A percentile compares a stretch with the other conserved stretches of the same genome.
These are phyloP conservation scores for Xyrauchen texanus DNA, from an alignment of 2,113 vertebrate genomes.

Conservation along the genomic window DNA sequence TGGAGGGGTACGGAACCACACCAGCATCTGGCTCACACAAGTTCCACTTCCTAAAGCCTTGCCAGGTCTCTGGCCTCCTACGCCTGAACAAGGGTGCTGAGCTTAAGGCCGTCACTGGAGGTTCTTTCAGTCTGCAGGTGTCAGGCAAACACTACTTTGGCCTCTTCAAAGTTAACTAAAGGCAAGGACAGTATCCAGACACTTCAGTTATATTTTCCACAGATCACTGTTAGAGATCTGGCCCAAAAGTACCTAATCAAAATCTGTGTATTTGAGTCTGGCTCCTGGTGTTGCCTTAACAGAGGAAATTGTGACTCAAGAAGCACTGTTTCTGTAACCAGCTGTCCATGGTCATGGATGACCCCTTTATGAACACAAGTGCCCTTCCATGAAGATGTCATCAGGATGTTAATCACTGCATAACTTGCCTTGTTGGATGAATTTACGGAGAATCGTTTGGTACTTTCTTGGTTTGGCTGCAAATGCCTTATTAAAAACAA, in stretches of 20 bases:
- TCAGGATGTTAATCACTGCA: conserved; percentile 20
- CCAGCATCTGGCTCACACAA: conserved; percentile 74
- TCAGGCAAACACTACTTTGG: conserved; percentile 86
- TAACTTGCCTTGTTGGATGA: conserved; percentile 33
- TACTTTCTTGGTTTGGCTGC: conserved; percentile 14
- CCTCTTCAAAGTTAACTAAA: conserved; percentile 86
- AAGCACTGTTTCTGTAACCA: conserved; percentile 28
- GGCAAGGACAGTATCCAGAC: neutral
- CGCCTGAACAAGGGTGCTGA: conserved; percentile 75
- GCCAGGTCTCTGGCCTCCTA: conserved; percentile 86
- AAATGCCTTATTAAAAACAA: conserved; percentile 28
- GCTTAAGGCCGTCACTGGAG: conserved; percentile 79
- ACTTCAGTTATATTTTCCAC: conserved; percentile 23
- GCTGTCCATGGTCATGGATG: conserved; percentile 11
- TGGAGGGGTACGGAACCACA: conserved; percentile 86
- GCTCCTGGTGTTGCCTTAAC: conserved; percentile 10
- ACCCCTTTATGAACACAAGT: conserved; percentile 12
- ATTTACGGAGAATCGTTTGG: conserved; percentile 17
- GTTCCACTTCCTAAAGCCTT: conserved; percentile 83
- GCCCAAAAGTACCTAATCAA: neutral
- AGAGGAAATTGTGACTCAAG: neutral
- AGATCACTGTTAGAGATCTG: conserved; percentile 28
- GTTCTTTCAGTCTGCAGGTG: conserved; percentile 76
- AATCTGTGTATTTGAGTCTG: conserved; percentile 30
- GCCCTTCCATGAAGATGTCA: conserved; percentile 18